Evolutionary conservation across 1,140 invertebrate species (phyloP).

Genomic region (Drosophila melanogaster): DNA sequence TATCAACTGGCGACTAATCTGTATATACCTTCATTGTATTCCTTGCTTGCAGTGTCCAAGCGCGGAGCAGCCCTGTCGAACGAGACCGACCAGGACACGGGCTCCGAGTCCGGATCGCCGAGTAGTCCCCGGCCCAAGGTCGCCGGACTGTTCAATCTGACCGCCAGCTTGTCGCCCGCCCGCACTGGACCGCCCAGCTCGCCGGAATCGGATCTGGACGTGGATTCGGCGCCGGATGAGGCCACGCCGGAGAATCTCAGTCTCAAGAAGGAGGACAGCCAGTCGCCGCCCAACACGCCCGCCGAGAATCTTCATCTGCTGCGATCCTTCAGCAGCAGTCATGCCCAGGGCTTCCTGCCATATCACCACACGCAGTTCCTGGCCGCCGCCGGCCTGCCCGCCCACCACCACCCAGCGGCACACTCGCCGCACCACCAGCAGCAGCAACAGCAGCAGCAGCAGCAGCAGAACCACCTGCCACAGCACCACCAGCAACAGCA

Average conservation of each 20-base stretch:
- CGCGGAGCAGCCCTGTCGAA: conserved; percentile 85
- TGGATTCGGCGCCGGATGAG: conserved; percentile 85
- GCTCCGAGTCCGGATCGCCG: conserved; percentile 85
- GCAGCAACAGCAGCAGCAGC: conserved; percentile 60
- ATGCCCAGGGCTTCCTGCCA: conserved; percentile 83
- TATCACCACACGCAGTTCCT: conserved; percentile 85
- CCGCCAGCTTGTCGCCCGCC: conserved; percentile 85
- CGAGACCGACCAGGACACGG: conserved; percentile 84
- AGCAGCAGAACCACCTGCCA: conserved; percentile 71
- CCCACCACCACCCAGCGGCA: conserved; percentile 64
- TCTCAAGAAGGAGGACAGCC: conserved; percentile 85
- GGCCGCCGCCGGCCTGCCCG: conserved; percentile 65
- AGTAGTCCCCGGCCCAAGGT: conserved; percentile 85
- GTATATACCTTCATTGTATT: neutral
- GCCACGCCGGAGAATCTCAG: conserved; percentile 88
- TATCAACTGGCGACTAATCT: conserved; percentile 2
- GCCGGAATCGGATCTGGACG: conserved; percentile 85
- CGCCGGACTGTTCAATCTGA: conserved; percentile 80
- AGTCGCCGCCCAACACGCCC: conserved; percentile 77
- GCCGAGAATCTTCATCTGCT: conserved; percentile 76
- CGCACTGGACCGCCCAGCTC: conserved; percentile 84
- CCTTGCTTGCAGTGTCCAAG: conserved; percentile 85
- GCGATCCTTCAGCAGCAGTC: conserved; percentile 70
- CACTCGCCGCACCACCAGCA: conserved; percentile 57
- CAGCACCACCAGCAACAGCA: conserved; percentile 65